phyloP scores from a whole-genome alignment of 2,888 invertebrate species.

The Plusia festucae region DNA sequence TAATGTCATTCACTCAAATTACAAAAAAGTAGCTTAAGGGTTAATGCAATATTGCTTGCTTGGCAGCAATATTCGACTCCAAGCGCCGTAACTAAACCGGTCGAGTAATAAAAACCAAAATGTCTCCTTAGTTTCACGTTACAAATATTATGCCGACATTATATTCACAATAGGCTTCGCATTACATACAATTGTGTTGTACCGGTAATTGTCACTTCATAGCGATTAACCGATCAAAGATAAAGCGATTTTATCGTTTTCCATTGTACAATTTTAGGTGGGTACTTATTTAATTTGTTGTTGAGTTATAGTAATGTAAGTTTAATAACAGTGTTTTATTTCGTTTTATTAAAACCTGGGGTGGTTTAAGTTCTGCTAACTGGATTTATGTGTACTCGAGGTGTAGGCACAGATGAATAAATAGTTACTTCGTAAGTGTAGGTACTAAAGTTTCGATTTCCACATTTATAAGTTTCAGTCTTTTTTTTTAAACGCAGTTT shows the following conservation, averaged over 20 bases:
- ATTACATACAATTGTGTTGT: slow-evolving; percentile 47
- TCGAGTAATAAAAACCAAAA: slow-evolving; percentile 30
- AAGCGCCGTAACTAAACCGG: slow-evolving; percentile 18
- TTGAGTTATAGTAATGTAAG: slow-evolving; percentile 46
- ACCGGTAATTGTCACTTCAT: slow-evolving; percentile 54
- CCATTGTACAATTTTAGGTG: slow-evolving; percentile 25
- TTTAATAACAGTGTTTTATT: slow-evolving; percentile 34
- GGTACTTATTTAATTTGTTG: slow-evolving; percentile 38
- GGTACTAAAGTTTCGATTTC: too few relatives aligned
- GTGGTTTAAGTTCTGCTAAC: neutral
- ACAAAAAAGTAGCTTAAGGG: too few relatives aligned
- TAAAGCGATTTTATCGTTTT: slow-evolving; percentile 54
- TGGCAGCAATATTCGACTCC: neutral
- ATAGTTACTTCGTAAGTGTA: too few relatives aligned
- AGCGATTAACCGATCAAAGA: slow-evolving; percentile 48
- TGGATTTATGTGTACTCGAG: neutral
- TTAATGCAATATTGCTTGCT: neutral
- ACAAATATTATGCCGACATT: slow-evolving; percentile 66
- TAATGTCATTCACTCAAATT: too few relatives aligned
- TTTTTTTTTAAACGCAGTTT: too few relatives aligned
- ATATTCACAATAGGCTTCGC: slow-evolving; percentile 40
- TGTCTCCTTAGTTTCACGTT: slow-evolving; percentile 59
- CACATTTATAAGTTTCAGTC: too few relatives aligned
- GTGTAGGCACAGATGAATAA: too few relatives aligned
- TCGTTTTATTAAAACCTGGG: neutral